phyloP scores from a whole-genome alignment of 2,888 invertebrate species.

The Lasioglossum malachurum region DNA sequence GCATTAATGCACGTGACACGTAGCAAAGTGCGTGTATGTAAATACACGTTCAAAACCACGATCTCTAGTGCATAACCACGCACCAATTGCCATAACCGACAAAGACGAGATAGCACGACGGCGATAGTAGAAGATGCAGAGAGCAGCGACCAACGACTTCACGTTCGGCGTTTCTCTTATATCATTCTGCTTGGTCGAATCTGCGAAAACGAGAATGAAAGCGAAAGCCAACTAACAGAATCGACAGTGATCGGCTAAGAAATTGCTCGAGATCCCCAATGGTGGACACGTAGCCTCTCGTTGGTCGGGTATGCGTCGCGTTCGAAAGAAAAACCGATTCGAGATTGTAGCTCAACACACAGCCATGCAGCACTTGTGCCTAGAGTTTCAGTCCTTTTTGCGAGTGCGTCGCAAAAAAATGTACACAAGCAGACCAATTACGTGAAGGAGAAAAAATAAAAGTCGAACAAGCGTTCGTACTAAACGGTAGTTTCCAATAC shows the following conservation, averaged over 20 bases:
- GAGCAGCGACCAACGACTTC: neutral
- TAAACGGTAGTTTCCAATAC: constrained; percentile 91
- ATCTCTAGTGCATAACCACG: neutral
- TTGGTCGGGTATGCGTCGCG: constrained; percentile 42
- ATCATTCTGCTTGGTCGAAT: neutral
- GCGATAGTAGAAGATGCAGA: neutral
- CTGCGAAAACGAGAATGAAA: neutral
- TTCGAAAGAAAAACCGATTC: constrained; percentile 46
- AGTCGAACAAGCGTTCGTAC: constrained; percentile 67
- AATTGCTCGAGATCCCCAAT: neutral
- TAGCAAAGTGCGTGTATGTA: too few species aligned
- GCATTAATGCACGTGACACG: too few species aligned
- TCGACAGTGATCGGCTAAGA: neutral
- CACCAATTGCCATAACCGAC: neutral
- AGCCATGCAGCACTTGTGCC: constrained; percentile 81
- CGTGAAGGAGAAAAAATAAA: constrained; percentile 50
- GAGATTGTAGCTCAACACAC: constrained; percentile 60
- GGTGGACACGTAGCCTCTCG: constrained; percentile 58
- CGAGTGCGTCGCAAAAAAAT: constrained; percentile 50
- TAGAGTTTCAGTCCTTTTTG: constrained; percentile 43
- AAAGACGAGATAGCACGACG: neutral
- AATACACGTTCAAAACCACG: too few species aligned
- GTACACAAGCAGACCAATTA: constrained; percentile 60
- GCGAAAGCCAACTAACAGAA: neutral
- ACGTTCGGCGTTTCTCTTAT: neutral